Conservation (phyloP, 2,113 vertebrate species). For the Pungitius pungitius region DNA sequence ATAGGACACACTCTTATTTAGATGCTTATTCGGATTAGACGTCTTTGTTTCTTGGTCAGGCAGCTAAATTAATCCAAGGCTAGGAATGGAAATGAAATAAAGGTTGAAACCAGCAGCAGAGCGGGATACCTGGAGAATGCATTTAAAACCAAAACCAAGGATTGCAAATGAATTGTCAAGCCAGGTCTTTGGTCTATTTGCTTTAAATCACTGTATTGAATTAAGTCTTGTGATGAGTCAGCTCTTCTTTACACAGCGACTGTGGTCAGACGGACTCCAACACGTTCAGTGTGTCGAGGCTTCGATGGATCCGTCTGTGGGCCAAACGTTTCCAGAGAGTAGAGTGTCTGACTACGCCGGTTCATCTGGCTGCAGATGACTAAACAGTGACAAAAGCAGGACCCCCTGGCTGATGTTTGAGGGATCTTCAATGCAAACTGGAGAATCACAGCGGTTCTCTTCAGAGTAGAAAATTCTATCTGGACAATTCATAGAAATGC, state of each 20-base stretch:
- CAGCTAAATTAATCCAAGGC: conserved; percentile 48
- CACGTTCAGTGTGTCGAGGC: conserved; percentile 35
- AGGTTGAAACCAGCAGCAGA: conserved; percentile 38
- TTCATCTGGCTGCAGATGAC: conserved; percentile 57
- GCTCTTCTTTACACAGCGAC: conserved; percentile 51
- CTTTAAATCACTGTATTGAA: conserved; percentile 33
- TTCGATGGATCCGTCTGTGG: conserved; percentile 48
- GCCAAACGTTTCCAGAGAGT: conserved; percentile 51
- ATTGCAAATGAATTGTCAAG: conserved; percentile 32
- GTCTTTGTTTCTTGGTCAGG: conserved; percentile 16
- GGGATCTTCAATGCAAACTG: conserved; percentile 25
- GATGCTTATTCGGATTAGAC: not conserved
- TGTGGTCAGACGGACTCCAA: conserved; percentile 54
- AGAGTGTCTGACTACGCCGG: conserved; percentile 32
- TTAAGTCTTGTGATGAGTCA: conserved; percentile 50
- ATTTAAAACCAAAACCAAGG: too few relatives aligned
- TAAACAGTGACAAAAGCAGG: conserved; percentile 63
- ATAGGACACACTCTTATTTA: not conserved
- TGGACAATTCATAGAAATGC: too few relatives aligned
- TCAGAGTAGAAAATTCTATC: too few relatives aligned
- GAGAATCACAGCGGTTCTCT: conserved; percentile 18
- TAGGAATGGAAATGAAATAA: conserved; percentile 59
- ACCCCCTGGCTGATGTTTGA: conserved; percentile 44
- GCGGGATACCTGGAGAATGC: conserved; percentile 30
- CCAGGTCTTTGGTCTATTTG: not conserved